A percentile compares a stretch with the other conserved stretches of the same genome.
These are phyloP conservation scores for Hirudo medicinalis DNA, from an alignment of 1,140 invertebrate genomes.

Conservation along the genomic window DNA sequence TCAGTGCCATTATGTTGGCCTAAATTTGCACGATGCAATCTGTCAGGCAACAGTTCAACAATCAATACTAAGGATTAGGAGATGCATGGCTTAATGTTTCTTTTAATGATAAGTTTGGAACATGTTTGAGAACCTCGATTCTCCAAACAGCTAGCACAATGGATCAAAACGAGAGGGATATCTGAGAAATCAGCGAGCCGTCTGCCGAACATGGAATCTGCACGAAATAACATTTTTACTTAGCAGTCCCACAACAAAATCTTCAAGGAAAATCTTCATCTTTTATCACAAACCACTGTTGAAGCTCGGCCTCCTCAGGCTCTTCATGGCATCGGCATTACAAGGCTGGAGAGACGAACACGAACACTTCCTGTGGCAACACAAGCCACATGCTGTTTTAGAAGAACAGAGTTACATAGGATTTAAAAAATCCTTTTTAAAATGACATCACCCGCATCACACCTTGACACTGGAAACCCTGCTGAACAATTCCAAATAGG, in stretches of 20 bases:
- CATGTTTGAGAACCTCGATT: background rate
- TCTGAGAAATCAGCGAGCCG: background rate
- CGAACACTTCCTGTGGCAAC: conserved; percentile 58
- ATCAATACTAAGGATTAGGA: too few relatives aligned
- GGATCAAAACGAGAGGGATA: background rate
- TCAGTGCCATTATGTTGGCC: background rate
- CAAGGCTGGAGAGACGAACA: conserved; percentile 50
- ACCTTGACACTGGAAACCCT: conserved; percentile 63
- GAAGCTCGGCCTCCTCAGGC: conserved; percentile 32
- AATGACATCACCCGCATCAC: background rate
- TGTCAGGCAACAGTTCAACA: too few relatives aligned
- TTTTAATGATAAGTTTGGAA: background rate
- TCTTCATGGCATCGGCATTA: conserved; percentile 34
- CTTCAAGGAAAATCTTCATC: too few relatives aligned
- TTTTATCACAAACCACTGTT: conserved; percentile 33
- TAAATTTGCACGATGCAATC: too few relatives aligned
- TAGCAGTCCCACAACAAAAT: background rate
- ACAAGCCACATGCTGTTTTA: conserved; percentile 54
- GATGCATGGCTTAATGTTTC: background rate
- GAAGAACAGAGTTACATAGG: background rate
- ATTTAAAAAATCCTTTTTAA: background rate
- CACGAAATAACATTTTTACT: background rate
- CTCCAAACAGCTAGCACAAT: background rate
- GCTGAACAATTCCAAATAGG: conserved; percentile 55
- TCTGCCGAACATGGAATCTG: conserved; percentile 2